Conservation (phyloP, 2,888 invertebrate genomes). For the Drosophila infuscata region DNA sequence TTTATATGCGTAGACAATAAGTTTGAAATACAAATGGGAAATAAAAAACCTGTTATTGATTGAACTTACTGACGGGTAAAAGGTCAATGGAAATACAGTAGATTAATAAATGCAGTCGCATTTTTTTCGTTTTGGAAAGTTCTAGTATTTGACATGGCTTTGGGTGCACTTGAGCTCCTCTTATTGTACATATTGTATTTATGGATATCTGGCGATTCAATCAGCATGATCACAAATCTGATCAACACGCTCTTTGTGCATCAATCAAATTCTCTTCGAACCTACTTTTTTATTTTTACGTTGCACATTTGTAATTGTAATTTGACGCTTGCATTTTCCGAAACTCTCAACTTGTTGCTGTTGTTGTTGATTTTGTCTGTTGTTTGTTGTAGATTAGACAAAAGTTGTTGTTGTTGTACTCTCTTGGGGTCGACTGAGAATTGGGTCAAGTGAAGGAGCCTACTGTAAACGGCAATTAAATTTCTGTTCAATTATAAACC, state of each 20-base stretch:
- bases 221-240: slow-evolving; percentile 15
- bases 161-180: slow-evolving; percentile 16
- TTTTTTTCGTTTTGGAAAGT: slow-evolving; percentile 12
- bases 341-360: slow-evolving; percentile 4
- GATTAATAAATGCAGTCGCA: neutral
- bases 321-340: slow-evolving; percentile 19
- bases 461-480: slow-evolving; percentile 75
- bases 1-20: slow-evolving; percentile 6
- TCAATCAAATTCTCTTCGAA: slow-evolving; percentile 35
- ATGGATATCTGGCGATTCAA: slow-evolving; percentile 14
- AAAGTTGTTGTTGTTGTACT: slow-evolving; percentile 16
- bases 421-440: slow-evolving; percentile 64
- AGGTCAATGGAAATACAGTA: slow-evolving; percentile 17
- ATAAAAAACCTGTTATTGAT: slow-evolving; percentile 41
- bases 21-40: slow-evolving; percentile 15
- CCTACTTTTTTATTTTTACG: slow-evolving; percentile 22
- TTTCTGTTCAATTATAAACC: slow-evolving; percentile 48
- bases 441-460: slow-evolving; percentile 77
- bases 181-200: slow-evolving; percentile 4
- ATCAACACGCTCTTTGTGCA: slow-evolving; percentile 37
- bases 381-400: slow-evolving; percentile 27
- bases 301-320: slow-evolving; percentile 23
- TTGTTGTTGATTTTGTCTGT: slow-evolving; percentile 8
- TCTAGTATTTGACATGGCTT: slow-evolving; percentile 17
- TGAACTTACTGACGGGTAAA: slow-evolving; percentile 7